Evolutionary conservation across 2,797 vertebrate species (phyloP).

Genomic region (Toxotes lorentzi): DNA sequence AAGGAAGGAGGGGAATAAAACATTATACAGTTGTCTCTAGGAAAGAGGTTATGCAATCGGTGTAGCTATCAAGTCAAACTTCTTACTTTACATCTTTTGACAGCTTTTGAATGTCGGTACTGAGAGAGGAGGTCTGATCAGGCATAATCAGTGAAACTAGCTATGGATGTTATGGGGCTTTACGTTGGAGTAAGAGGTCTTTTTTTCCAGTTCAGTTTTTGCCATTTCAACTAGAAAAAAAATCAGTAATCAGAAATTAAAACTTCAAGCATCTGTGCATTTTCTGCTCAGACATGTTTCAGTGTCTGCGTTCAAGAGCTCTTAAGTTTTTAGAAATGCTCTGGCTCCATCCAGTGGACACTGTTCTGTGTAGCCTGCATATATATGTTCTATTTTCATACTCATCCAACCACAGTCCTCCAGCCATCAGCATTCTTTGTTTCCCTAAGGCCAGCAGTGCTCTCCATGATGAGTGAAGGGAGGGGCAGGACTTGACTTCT

Average conservation of each 20-base stretch:
- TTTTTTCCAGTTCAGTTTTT: not conserved
- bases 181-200: too few relatives aligned
- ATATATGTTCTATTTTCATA: not conserved
- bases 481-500: not conserved
- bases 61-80: not conserved
- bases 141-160: not conserved
- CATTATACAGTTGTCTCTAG: too few relatives aligned
- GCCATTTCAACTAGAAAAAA: not conserved
- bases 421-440: not conserved
- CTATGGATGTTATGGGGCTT: too few relatives aligned
- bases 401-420: not conserved
- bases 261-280: not conserved
- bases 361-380: too few relatives aligned
- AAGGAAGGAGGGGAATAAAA: not conserved
- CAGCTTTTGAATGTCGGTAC: too few relatives aligned
- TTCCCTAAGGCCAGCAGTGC: not conserved
- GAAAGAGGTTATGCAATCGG: not conserved
- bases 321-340: not conserved
- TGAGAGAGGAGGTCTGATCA: not conserved
- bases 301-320: not conserved
- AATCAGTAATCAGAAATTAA: too few relatives aligned
- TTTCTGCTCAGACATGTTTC: not conserved
- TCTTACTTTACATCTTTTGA: too few relatives aligned
- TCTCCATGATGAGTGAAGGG: not conserved
- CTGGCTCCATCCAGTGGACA: constrained; percentile 44